Evolutionary conservation across 1,140 invertebrate species (phyloP).

Genomic region (Aethina tumida): DNA sequence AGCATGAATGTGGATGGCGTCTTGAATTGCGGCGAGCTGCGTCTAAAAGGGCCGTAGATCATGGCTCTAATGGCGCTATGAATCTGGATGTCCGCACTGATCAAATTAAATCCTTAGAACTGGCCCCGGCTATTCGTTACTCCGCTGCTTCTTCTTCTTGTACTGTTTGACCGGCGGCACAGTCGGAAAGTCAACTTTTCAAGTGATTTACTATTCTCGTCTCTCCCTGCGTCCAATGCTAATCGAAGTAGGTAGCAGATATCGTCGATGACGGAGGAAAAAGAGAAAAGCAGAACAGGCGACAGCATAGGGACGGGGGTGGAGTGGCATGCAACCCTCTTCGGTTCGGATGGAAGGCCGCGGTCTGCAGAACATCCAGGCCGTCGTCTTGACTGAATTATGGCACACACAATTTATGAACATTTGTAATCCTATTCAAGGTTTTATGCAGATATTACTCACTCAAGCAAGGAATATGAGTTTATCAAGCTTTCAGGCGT

Average conservation of each 20-base stretch:
- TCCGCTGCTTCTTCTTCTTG: conserved; percentile 26
- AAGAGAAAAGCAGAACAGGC: too few relatives aligned
- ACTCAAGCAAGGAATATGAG: conserved; percentile 40
- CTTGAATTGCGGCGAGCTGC: conserved; percentile 20
- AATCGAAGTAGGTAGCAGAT: too few relatives aligned
- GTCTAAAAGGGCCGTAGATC: conserved; percentile 37
- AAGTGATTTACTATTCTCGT: conserved; percentile 26
- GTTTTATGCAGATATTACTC: conserved; percentile 40
- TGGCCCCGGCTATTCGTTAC: conserved; percentile 31
- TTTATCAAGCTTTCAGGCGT: conserved; percentile 39
- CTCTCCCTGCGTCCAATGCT: too few relatives aligned
- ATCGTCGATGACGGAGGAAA: too few relatives aligned
- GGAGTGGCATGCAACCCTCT: too few relatives aligned
- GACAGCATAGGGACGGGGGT: too few relatives aligned
- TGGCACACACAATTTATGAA: conserved; percentile 38
- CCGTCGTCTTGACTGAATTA: conserved; percentile 34
- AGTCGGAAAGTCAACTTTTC: conserved; percentile 19
- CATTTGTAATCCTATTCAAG: conserved; percentile 40
- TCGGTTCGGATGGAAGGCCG: too few relatives aligned
- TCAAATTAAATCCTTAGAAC: conserved; percentile 39
- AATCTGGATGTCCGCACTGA: conserved; percentile 38
- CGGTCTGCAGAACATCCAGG: too few relatives aligned
- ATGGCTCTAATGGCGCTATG: conserved; percentile 38
- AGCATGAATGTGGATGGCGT: conserved; percentile 15
- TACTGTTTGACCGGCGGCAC: conserved; percentile 29